Percentiles rank a stretch among this genome's conserved stretches.
These are phyloP conservation scores for Stramonita haemastoma DNA, from an alignment of 2,888 invertebrate species.

Conservation along the genomic window DNA sequence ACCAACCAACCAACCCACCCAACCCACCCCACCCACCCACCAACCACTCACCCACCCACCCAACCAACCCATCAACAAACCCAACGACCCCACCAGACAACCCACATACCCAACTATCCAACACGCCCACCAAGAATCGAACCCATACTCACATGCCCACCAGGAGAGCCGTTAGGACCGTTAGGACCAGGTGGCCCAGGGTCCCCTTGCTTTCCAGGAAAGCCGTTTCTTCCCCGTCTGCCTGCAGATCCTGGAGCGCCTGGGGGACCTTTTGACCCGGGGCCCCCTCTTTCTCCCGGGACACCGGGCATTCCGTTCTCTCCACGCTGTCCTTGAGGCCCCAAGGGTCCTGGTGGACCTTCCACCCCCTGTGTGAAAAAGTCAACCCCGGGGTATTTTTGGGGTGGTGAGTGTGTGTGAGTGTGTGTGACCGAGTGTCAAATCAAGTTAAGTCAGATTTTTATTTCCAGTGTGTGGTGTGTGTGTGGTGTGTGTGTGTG, in stretches of 20 bases:
- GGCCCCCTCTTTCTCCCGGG: conserved; percentile 52
- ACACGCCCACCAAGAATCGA: neutral
- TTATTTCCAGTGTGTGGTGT: too few relatives aligned
- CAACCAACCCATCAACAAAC: neutral
- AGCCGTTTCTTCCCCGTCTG: conserved; percentile 44
- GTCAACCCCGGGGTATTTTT: too few relatives aligned
- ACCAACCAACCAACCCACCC: too few relatives aligned
- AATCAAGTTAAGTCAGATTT: too few relatives aligned
- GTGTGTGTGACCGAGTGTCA: too few relatives aligned
- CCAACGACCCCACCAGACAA: too few relatives aligned
- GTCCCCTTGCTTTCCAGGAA: conserved; percentile 45
- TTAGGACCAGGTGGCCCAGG: conserved; percentile 63
- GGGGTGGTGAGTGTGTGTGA: too few relatives aligned
- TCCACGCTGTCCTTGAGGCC: conserved; percentile 86
- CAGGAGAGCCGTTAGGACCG: conserved; percentile 62
- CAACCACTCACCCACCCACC: too few relatives aligned
- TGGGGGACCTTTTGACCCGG: conserved; percentile 57
- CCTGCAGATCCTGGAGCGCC: conserved; percentile 54
- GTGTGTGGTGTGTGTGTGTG: too few relatives aligned
- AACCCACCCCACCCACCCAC: too few relatives aligned
- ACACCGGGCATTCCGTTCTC: conserved; percentile 86
- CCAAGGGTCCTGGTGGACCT: conserved; percentile 82
- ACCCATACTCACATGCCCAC: conserved; percentile 57
- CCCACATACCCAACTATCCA: too few relatives aligned
- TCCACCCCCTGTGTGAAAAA: conserved; percentile 77